Conservation (phyloP, 2,797 vertebrate species). For the Eutrigla gurnardus region DNA sequence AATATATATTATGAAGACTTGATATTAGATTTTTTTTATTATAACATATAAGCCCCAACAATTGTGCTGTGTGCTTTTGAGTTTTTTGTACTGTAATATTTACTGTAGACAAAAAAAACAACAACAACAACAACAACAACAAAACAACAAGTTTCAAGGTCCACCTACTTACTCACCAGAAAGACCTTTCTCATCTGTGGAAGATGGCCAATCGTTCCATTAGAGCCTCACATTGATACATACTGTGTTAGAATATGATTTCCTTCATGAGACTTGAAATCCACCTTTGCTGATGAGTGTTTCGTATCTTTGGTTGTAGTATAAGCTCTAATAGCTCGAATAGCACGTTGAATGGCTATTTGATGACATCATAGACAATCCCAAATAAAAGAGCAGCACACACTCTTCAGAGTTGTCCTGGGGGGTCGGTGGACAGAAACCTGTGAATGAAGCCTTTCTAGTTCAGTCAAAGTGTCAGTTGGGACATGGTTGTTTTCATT, state of each 20-base stretch:
- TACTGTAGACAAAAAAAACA: neutral
- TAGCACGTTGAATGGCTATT: neutral
- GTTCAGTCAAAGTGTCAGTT: conserved; percentile 39
- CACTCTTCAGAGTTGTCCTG: conserved; percentile 1
- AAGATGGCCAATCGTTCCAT: neutral
- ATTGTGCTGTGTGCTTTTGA: neutral
- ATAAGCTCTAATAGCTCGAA: neutral
- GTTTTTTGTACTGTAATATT: neutral
- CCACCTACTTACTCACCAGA: neutral
- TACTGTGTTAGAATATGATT: neutral
- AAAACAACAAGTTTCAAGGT: neutral
- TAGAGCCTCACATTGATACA: neutral
- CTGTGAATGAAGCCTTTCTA: conserved; percentile 32
- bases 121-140: neutral
- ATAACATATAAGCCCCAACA: neutral
- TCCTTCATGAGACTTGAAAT: neutral
- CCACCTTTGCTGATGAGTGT: too few relatives aligned
- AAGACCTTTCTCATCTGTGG: neutral
- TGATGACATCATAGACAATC: neutral
- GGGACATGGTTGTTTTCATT: conserved; percentile 67
- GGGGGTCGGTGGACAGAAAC: conserved; percentile 43
- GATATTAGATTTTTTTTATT: neutral
- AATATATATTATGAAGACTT: neutral
- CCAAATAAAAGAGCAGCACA: neutral
- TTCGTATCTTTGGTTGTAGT: neutral